Conservation (phyloP, 2,888 invertebrate genomes). For the Cephus nigrinus region DNA sequence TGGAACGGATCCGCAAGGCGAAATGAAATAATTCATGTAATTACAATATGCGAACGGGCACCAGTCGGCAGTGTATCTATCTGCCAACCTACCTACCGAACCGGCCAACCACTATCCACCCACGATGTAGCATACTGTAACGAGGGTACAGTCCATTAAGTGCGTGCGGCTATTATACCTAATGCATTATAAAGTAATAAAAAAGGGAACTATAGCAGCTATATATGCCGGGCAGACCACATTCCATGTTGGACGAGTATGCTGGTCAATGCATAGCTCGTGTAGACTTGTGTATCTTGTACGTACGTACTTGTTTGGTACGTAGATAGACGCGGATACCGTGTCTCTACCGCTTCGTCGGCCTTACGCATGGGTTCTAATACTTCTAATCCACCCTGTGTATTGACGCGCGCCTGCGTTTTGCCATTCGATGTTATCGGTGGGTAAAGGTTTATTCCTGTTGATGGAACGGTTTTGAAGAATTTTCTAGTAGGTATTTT, state of each 20-base stretch:
- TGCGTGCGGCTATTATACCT: conserved; percentile 59
- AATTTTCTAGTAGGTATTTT: neutral
- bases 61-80: conserved; percentile 46
- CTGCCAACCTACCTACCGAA: conserved; percentile 11
- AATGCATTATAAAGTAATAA: conserved; percentile 58
- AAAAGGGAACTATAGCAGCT: conserved; percentile 46
- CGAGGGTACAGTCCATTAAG: conserved; percentile 60
- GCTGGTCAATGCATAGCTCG: conserved; percentile 50
- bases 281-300: conserved; percentile 27
- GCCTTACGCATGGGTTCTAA: neutral
- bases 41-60: conserved; percentile 51
- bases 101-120: conserved; percentile 46
- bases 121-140: conserved; percentile 57
- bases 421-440: neutral
- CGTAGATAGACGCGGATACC: neutral
- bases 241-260: conserved; percentile 61
- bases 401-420: neutral
- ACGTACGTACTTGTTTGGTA: conserved; percentile 24
- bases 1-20: conserved; percentile 54
- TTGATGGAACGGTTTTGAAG: neutral
- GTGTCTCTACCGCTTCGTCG: neutral
- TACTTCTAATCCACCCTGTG: neutral
- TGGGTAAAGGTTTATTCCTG: neutral
- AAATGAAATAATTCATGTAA: conserved; percentile 62
- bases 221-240: conserved; percentile 51